Percentiles rank a stretch among this genome's conserved stretches.
Evolutionary conservation across 1,140 invertebrate genomes (phyloP).

Genomic region (Copidosoma floridanum): DNA sequence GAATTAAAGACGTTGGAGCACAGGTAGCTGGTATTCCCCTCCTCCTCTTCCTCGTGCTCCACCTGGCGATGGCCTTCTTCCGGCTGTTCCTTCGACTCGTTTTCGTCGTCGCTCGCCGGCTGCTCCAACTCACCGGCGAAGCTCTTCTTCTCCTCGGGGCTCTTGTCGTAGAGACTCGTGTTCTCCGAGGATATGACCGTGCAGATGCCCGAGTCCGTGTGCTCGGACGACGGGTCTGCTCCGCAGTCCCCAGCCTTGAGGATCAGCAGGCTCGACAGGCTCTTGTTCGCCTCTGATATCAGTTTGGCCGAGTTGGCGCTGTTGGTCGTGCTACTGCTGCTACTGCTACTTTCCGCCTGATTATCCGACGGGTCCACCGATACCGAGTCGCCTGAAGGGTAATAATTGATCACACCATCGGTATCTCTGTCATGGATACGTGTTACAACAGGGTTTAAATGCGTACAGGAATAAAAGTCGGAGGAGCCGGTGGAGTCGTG

Average conservation of each 20-base stretch:
- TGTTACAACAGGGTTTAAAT: neutral
- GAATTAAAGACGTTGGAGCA: conserved; percentile 41
- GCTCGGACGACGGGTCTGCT: conserved; percentile 55
- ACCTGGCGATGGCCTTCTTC: conserved; percentile 15
- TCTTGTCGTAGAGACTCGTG: conserved; percentile 62
- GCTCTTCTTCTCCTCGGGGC: conserved; percentile 51
- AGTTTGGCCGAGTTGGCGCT: conserved; percentile 58
- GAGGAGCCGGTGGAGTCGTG: conserved; percentile 19
- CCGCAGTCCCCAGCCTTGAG: conserved; percentile 55
- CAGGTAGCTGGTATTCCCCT: conserved; percentile 30
- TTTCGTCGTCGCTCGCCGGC: too few species aligned
- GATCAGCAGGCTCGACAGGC: conserved; percentile 62
- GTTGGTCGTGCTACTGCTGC: neutral
- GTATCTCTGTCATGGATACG: neutral
- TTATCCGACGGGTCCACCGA: too few species aligned
- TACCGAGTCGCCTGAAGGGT: conserved; percentile 30
- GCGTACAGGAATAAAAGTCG: conserved; percentile 17
- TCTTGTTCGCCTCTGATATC: conserved; percentile 67
- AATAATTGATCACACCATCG: neutral
- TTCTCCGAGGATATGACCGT: conserved; percentile 64
- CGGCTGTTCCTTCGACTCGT: conserved; percentile 8
- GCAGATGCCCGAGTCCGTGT: conserved; percentile 69
- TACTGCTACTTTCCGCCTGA: too few species aligned
- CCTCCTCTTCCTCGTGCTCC: conserved; percentile 28
- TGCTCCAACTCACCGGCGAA: conserved; percentile 36